Evolutionary conservation across 2,113 vertebrate species (phyloP).

Genomic region (Myotis yumanensis): DNA sequence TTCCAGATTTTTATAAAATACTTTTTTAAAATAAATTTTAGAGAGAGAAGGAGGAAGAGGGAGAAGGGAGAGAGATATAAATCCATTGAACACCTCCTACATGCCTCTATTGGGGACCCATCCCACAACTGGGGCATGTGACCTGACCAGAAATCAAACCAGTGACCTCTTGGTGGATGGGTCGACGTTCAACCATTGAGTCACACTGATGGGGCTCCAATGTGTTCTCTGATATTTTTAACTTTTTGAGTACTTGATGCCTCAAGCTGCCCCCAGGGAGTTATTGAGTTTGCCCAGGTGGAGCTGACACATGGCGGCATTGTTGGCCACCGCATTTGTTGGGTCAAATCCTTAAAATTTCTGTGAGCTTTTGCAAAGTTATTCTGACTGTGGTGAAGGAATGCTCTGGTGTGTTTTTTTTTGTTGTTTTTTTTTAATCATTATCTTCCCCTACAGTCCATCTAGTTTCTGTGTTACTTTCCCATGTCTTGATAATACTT

Average conservation of each 20-base stretch:
- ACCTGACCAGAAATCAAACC: too few species aligned
- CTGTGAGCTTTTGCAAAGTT: slow-evolving; percentile 94
- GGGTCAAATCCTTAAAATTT: slow-evolving; percentile 90
- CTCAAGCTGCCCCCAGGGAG: slow-evolving; percentile 94
- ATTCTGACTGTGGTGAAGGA: slow-evolving; percentile 96
- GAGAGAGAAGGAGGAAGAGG: too few species aligned
- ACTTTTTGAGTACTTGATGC: slow-evolving; percentile 65
- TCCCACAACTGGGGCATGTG: too few species aligned
- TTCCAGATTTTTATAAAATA: background rate
- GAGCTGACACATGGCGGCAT: slow-evolving; percentile 94
- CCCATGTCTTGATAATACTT: slow-evolving; percentile 93
- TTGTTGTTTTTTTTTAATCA: slow-evolving; percentile 91
- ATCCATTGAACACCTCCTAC: too few species aligned
- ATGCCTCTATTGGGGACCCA: too few species aligned
- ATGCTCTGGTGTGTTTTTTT: slow-evolving; percentile 94
- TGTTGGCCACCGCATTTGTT: slow-evolving; percentile 96
- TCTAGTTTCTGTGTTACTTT: slow-evolving; percentile 84
- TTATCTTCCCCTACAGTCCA: slow-evolving; percentile 86
- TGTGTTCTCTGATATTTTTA: slow-evolving; percentile 38
- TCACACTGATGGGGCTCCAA: slow-evolving; percentile 55
- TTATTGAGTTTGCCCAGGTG: slow-evolving; percentile 97
- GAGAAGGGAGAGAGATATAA: too few species aligned
- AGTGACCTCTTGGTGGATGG: too few species aligned
- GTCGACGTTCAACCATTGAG: too few species aligned
- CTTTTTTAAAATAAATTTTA: too few species aligned